These are phyloP conservation scores for Ammodytes dubius DNA, from an alignment of 2,113 vertebrate genomes.

Conservation along the genomic window DNA sequence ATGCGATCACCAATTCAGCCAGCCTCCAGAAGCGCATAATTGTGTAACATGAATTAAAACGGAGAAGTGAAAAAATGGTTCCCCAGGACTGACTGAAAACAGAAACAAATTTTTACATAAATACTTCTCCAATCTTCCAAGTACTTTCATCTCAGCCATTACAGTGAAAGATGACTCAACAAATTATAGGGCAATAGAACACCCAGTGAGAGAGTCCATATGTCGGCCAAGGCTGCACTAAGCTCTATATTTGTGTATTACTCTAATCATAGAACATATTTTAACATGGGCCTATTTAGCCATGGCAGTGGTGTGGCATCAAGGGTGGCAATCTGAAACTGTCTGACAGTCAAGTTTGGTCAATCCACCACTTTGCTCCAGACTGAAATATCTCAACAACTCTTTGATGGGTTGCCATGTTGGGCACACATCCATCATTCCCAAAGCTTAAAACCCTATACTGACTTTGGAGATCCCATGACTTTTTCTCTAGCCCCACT, in stretches of 20 bases:
- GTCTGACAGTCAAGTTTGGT: too few species aligned
- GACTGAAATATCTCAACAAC: neutral
- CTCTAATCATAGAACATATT: neutral
- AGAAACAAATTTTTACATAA: slow-evolving; percentile 5
- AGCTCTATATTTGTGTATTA: neutral
- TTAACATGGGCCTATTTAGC: neutral
- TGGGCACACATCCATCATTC: neutral
- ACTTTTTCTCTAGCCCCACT: neutral
- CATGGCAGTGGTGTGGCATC: neutral
- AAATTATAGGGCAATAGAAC: neutral
- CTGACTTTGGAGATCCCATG: neutral
- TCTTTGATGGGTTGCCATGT: neutral
- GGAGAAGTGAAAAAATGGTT: slow-evolving; percentile 32
- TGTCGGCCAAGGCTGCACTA: too few species aligned
- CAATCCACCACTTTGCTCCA: neutral
- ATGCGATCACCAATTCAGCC: neutral
- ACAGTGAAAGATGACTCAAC: neutral
- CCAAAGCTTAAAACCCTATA: neutral
- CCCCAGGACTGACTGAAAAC: neutral
- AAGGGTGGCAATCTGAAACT: neutral
- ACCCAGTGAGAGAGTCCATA: neutral
- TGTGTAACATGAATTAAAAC: slow-evolving; percentile 22
- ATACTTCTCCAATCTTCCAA: neutral
- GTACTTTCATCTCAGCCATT: neutral
- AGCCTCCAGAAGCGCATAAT: slow-evolving; percentile 11